These are phyloP conservation scores for Alouatta palliata DNA, from an alignment of 2,113 vertebrate genomes.

Conservation along the genomic window DNA sequence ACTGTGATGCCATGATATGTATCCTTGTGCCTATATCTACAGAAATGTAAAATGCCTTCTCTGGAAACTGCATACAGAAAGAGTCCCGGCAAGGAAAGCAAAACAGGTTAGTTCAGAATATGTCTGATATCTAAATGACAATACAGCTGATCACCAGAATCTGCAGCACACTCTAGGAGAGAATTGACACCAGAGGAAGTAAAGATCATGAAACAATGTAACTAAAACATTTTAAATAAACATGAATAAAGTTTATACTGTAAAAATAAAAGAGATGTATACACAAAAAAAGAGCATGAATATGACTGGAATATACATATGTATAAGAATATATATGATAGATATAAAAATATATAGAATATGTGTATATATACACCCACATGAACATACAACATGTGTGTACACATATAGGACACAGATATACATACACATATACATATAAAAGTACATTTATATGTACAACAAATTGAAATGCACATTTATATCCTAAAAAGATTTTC, in stretches of 20 bases:
- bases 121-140: not conserved
- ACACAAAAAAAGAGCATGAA: not conserved
- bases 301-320: not conserved
- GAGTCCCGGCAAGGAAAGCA: not conserved
- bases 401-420: not conserved
- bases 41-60: not conserved
- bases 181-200: not conserved
- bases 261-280: not conserved
- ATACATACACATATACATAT: not conserved
- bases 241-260: not conserved
- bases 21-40: not conserved
- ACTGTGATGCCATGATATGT: not conserved
- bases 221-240: not conserved
- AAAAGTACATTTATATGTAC: not conserved
- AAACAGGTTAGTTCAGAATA: not conserved
- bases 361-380: not conserved
- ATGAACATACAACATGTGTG: not conserved
- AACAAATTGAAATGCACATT: not conserved
- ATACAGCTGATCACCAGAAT: not conserved
- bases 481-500: not conserved
- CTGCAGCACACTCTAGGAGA: not conserved
- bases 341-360: not conserved
- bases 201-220: not conserved
- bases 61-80: not conserved
- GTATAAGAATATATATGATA: not conserved